Evolutionary conservation across 2,113 vertebrate species (phyloP).

Genomic region (Oxygymnocypris stewartii): DNA sequence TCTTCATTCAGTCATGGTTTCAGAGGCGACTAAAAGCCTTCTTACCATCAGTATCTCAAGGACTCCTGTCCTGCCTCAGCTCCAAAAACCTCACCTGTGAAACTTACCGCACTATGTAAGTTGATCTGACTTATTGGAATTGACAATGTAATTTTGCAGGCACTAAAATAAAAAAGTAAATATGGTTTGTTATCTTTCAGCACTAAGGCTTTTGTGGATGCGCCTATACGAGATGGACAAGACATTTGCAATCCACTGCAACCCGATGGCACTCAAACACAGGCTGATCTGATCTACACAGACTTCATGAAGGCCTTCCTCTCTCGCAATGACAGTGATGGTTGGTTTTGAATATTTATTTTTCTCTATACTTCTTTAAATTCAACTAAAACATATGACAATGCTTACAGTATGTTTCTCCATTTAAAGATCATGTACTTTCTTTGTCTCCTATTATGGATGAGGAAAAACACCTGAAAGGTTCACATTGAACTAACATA

Average conservation of each 20-base stretch:
- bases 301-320: conserved; percentile 42
- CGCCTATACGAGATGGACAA: background rate
- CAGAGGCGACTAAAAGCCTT: conserved; percentile 26
- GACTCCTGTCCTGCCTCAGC: conserved; percentile 53
- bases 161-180: background rate
- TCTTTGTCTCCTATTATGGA: background rate
- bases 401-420: background rate
- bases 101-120: conserved; percentile 36
- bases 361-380: background rate
- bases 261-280: background rate
- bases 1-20: conserved; percentile 49
- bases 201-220: background rate
- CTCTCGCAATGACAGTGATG: conserved; percentile 34
- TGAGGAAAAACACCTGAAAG: background rate
- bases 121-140: background rate
- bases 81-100: conserved; percentile 47
- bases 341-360: conserved; percentile 15
- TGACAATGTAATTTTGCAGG: background rate
- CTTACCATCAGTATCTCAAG: conserved; percentile 32
- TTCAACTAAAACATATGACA: background rate
- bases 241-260: background rate
- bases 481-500: background rate
- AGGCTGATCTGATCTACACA: conserved; percentile 13
- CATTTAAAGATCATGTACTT: background rate
- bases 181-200: background rate